A percentile compares a stretch with the other conserved stretches of the same genome.
Evolutionary conservation across 1,140 invertebrate species (phyloP).

Genomic region (Mactra quadrangularis): DNA sequence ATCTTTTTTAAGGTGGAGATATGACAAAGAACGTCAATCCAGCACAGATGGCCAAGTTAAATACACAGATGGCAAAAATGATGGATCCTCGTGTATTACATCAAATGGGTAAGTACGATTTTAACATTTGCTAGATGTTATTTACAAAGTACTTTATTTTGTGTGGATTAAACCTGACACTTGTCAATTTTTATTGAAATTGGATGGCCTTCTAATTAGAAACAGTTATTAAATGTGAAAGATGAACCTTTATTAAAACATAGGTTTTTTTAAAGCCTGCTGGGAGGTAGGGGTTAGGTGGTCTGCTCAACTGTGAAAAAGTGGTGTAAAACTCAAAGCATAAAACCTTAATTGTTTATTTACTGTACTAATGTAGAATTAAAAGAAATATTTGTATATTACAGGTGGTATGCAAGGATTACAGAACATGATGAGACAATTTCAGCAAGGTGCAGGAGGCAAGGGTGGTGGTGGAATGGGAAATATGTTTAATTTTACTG

Average conservation of each 20-base stretch:
- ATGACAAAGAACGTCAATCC: conserved; percentile 99
- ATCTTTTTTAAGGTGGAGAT: conserved; percentile 98
- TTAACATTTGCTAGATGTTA: not conserved
- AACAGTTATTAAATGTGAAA: too few species aligned
- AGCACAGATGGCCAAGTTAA: conserved; percentile 98
- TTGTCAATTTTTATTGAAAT: too few species aligned
- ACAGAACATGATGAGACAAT: conserved; percentile 99
- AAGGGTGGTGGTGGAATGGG: conserved; percentile 78
- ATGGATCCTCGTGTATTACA: conserved; percentile 99
- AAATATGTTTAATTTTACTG: conserved; percentile 75
- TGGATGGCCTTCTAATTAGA: too few species aligned
- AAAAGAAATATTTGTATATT: conserved; percentile 39
- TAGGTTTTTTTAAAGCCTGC: too few species aligned
- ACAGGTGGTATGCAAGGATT: conserved; percentile 97
- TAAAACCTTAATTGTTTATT: too few species aligned
- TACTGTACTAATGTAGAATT: too few species aligned
- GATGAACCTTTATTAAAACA: too few species aligned
- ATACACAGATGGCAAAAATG: conserved; percentile 99
- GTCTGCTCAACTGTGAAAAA: too few species aligned
- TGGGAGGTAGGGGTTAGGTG: too few species aligned
- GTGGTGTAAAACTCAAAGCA: too few species aligned
- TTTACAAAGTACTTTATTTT: too few species aligned
- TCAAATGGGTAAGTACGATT: conserved; percentile 90
- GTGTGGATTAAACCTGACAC: too few species aligned
- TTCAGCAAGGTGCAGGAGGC: conserved; percentile 87